Evolutionary conservation across 2,113 vertebrate species (phyloP), one percentile per base, ranked within the genome.

Genomic region (Odobenus rosmarus): DNA sequence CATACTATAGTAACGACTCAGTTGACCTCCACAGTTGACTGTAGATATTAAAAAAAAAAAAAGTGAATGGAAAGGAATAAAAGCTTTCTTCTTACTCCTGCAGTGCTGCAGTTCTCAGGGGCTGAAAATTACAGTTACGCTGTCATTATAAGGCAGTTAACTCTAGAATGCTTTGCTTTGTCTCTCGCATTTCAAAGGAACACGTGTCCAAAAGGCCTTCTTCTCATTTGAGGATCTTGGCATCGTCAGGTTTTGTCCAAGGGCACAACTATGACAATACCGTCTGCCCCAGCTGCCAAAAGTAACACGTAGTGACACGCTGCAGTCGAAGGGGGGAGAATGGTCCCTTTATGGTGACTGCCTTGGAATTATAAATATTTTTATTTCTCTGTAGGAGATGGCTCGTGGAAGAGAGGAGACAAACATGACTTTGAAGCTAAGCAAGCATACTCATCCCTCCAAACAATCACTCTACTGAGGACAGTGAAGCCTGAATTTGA

Each of bases 361-460:
- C 95, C 97, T 96, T 93, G 96, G 95, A 98, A 96, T 97, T 98
- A 93, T 96, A 98, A 98, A 98, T 98, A 89, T 95, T 97, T 98
- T 98, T 93, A 62, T 98, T 98, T 98, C 96, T 95, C 88, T 77
- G 64, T 98, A 99, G 99, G 99, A 87, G 99, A 99, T 96, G 99
- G 99, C 28, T 99, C 99, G 0, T 99, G 99, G 99, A 99, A 98
- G 98, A 99, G 99, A 99, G 99, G 99, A 96, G 99, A 99, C 98
- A 99, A 99, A 97, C 98, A 99, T 23, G 99, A 99, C 97, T 98
- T 98, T 55, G 99, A 99, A 88, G 99, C 99, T 1, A 99, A 99
- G 97, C 99, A 99, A 94, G 99, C 99, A 0, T 99, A 99, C 95
- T 99, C 99, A 1, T 99, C 99, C 91, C 99, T 99, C 88, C 99